Evolutionary conservation across 2,113 vertebrate species (phyloP).

Genomic region (Lonchura striata): DNA sequence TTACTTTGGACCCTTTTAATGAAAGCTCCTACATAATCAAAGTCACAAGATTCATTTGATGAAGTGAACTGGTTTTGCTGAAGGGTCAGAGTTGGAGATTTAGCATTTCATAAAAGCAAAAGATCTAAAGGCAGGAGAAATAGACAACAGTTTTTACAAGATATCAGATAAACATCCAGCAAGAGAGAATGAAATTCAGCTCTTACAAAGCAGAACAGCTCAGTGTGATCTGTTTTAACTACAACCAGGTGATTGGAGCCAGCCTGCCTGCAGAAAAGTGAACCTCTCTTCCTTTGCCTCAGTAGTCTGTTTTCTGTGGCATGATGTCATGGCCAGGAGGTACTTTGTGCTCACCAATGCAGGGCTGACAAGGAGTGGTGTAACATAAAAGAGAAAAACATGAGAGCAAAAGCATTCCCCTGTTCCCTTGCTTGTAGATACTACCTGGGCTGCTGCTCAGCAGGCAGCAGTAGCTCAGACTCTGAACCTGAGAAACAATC

Average conservation of each 20-base stretch:
- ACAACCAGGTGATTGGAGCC: conserved; percentile 56
- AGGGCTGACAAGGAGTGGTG: background rate
- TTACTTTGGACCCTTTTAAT: conserved; percentile 57
- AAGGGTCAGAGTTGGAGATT: conserved; percentile 60
- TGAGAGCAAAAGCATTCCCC: background rate
- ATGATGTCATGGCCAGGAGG: conserved; percentile 41
- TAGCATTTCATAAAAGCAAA: conserved; percentile 55
- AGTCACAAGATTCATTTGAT: conserved; percentile 55
- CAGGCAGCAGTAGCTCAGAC: background rate
- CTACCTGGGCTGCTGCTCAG: background rate
- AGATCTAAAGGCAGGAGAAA: conserved; percentile 62
- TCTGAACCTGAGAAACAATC: background rate
- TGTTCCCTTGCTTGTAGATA: background rate
- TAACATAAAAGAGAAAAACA: conserved; percentile 16
- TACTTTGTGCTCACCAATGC: background rate
- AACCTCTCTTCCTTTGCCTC: conserved; percentile 7
- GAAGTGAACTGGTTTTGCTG: conserved; percentile 36
- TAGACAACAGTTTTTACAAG: conserved; percentile 66
- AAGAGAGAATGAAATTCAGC: conserved; percentile 44
- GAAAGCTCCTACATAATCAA: conserved; percentile 51
- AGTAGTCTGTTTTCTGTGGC: conserved; percentile 34
- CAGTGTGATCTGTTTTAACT: conserved; percentile 59
- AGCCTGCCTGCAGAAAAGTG: conserved; percentile 27
- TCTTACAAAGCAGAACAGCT: conserved; percentile 41
- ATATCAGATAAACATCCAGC: conserved; percentile 64